Percentiles rank a stretch among this genome's conserved stretches.
Evolutionary conservation across 2,888 invertebrate genomes (phyloP).

Genomic region (Acanthacorydalis orientalis): DNA sequence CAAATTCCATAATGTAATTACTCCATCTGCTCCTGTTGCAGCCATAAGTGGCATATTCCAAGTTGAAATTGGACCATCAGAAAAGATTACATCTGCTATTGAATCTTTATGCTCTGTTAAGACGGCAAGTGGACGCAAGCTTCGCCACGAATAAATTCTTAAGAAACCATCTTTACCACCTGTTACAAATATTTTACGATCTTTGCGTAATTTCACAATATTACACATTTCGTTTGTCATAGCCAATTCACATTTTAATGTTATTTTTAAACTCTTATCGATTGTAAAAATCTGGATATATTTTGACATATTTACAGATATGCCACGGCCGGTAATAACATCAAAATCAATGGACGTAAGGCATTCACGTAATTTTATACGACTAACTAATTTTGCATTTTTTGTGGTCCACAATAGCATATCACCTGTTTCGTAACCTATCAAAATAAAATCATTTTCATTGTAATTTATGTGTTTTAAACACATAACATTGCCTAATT

Average conservation of each 20-base stretch:
- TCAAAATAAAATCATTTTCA: conserved; percentile 38
- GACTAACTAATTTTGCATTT: conserved; percentile 37
- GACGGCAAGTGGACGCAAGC: conserved; percentile 51
- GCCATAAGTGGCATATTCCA: conserved; percentile 69
- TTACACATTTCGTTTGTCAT: conserved; percentile 62
- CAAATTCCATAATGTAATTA: conserved; percentile 64
- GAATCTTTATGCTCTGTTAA: conserved; percentile 54
- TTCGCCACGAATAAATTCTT: conserved; percentile 63
- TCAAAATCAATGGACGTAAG: conserved; percentile 60
- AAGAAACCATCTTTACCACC: conserved; percentile 66
- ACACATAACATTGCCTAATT: conserved; percentile 48
- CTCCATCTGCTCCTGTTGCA: conserved; percentile 55
- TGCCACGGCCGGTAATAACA: conserved; percentile 41
- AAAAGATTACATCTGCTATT: conserved; percentile 56
- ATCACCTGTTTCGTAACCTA: conserved; percentile 59
- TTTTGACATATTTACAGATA: conserved; percentile 47
- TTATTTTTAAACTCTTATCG: conserved; percentile 34
- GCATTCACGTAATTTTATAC: conserved; percentile 40
- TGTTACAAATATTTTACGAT: conserved; percentile 53
- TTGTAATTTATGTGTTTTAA: conserved; percentile 32
- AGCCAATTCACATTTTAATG: conserved; percentile 39
- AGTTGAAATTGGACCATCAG: conserved; percentile 40
- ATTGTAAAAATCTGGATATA: conserved; percentile 43
- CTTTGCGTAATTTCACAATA: conserved; percentile 45
- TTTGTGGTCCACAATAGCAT: conserved; percentile 54